Evolutionary conservation across 2,888 invertebrate genomes (phyloP), one percentile per base, ranked within the genome.

Genomic region (Bellardia pandia): DNA sequence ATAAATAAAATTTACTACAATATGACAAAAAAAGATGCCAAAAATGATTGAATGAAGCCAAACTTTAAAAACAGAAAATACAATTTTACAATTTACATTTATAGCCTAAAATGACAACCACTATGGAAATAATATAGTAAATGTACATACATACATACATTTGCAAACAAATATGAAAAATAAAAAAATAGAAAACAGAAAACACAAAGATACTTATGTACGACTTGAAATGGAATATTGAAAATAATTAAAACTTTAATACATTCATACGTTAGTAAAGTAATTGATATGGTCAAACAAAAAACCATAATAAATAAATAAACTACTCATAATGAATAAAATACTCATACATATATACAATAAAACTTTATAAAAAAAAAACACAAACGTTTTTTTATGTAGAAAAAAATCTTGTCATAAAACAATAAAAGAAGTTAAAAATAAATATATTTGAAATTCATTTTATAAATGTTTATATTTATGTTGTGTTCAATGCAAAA

Each of bases 11-110:
- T 64, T 64, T 56, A 77, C 51, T 76, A 16, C 60, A 69, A 69
- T 45, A 64, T 11, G 33, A 16, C 60, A 14, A 71, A 64, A 11
- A 13, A 71, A 33, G 56, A 60, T 42, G 23, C 56, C 42, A 71
- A 53, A 72, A 60, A 66, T 23, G 16, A 66, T 72, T 23, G 23
- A 75, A 75, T 30, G 23, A 69, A 76, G 75, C 60, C 60, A 82
- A 68, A 75, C 53, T 66, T 30, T 5, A 42, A 62, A 64, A 62
- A 48, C 7, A 76, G 66, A 51, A 58, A 14, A 68, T 45, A 74
- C 60, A 85, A 51, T 85, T 85, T 79, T 68, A 74, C 84, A 78
- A 79, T 85, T 79, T 85, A 85, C 62, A 85, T 85, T 68, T 77
- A 83, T 77, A 71, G 23, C 74, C 37, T 56, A 64, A 71, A 45